Percentiles rank a stretch among this genome's conserved stretches.
phyloP scores from a whole-genome alignment of 1,140 invertebrate genomes.

The Lasaia peninsularis region DNA sequence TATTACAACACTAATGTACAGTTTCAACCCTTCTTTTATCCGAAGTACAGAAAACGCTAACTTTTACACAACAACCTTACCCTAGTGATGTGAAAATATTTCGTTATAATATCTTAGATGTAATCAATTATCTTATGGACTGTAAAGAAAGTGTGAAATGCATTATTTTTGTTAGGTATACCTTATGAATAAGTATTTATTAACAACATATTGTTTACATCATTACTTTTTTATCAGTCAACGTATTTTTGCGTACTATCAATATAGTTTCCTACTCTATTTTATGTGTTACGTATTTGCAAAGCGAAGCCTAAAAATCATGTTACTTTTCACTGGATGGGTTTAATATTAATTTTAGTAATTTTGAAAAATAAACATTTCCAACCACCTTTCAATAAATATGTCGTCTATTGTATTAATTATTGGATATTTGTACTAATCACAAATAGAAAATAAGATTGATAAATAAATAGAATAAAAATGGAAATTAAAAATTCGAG shows the following conservation, averaged over 20 bases:
- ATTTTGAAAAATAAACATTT: background rate
- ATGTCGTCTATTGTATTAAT: background rate
- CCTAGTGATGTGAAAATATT: constrained; percentile 74
- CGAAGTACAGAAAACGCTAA: constrained; percentile 67
- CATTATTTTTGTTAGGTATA: constrained; percentile 66
- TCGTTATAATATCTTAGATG: constrained; percentile 67
- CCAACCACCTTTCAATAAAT: background rate
- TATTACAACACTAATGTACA: constrained; percentile 72
- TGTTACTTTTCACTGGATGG: background rate
- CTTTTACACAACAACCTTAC: constrained; percentile 74
- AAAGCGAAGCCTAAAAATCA: constrained; percentile 9
- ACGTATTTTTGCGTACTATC: constrained; percentile 57
- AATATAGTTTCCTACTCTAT: constrained; percentile 15
- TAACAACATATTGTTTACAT: constrained; percentile 64
- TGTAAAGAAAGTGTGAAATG: constrained; percentile 75
- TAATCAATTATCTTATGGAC: constrained; percentile 62
- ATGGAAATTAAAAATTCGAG: constrained; percentile 2
- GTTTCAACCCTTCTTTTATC: constrained; percentile 63
- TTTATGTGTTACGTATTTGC: constrained; percentile 23
- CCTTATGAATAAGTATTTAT: constrained; percentile 63
- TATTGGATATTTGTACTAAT: background rate
- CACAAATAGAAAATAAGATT: background rate
- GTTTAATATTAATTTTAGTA: background rate
- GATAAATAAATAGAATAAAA: background rate
- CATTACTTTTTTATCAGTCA: constrained; percentile 71